These are phyloP conservation scores for Neodiprion fabricii DNA, from an alignment of 1,140 invertebrate species.

Conservation along the genomic window DNA sequence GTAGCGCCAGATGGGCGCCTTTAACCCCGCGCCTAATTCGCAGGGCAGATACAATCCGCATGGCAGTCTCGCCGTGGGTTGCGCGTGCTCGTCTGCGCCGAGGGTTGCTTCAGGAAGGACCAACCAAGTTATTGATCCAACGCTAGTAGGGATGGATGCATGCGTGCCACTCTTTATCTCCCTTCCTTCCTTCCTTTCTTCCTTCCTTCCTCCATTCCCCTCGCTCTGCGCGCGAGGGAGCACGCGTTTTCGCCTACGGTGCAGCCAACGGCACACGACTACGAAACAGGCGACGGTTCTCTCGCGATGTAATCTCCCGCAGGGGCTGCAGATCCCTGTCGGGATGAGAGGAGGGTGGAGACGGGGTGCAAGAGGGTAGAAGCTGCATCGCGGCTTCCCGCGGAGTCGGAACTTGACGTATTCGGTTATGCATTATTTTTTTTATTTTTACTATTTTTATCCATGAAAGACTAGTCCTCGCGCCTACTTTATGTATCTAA, in stretches of 20 bases:
- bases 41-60: too few relatives aligned
- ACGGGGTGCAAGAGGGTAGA: background rate
- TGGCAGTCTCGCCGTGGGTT: background rate
- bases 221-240: too few relatives aligned
- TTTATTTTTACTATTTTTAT: too few relatives aligned
- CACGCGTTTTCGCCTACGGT: background rate
- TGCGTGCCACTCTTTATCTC: background rate
- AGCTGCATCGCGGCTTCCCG: background rate
- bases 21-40: too few relatives aligned
- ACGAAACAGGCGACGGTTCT: background rate
- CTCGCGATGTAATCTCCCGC: background rate
- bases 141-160: background rate
- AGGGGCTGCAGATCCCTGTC: background rate
- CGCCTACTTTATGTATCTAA: too few relatives aligned
- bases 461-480: too few relatives aligned
- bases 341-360: background rate
- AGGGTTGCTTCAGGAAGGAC: background rate
- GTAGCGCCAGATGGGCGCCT: too few relatives aligned
- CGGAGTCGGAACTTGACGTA: background rate
- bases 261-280: background rate
- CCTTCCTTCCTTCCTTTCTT: background rate
- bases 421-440: background rate
- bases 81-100: background rate
- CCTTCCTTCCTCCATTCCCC: too few relatives aligned
- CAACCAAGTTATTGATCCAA: constrained; percentile 2